A percentile compares a stretch with the other conserved stretches of the same genome.
phyloP scores from a whole-genome alignment of 2,113 vertebrate genomes.

The Corythoichthys intestinalis region DNA sequence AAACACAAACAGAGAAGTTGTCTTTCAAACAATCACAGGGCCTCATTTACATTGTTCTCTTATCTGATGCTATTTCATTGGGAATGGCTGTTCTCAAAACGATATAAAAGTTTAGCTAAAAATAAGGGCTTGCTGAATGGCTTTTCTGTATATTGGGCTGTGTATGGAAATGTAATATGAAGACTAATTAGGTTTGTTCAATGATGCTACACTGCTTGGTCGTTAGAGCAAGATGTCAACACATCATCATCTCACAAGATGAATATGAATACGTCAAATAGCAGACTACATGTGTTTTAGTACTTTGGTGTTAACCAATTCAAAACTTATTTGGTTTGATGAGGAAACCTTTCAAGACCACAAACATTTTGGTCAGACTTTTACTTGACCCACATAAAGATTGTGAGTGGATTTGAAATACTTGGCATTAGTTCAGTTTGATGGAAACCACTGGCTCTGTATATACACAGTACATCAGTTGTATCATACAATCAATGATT shows the following conservation, averaged over 20 bases:
- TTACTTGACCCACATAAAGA: background rate
- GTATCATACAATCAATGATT: too few relatives aligned
- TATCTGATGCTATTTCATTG: slow-evolving; percentile 52
- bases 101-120: slow-evolving; percentile 15
- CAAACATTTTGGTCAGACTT: slow-evolving; percentile 3
- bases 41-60: slow-evolving; percentile 36
- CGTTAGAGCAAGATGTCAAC: background rate
- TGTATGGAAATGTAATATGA: slow-evolving; percentile 22
- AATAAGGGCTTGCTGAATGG: slow-evolving; percentile 29
- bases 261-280: background rate
- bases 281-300: background rate
- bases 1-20: slow-evolving; percentile 23
- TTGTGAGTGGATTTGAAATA: background rate
- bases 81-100: slow-evolving; percentile 26
- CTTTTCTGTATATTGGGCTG: slow-evolving; percentile 13
- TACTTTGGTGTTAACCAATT: background rate
- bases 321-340: background rate
- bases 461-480: too few relatives aligned
- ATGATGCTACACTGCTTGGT: background rate
- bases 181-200: slow-evolving; percentile 19
- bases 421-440: background rate
- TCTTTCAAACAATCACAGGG: slow-evolving; percentile 37
- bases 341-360: background rate
- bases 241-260: background rate
- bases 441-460: too few relatives aligned